Conservation (phyloP, 2,797 vertebrate genomes). For the Pteropus rufus region DNA sequence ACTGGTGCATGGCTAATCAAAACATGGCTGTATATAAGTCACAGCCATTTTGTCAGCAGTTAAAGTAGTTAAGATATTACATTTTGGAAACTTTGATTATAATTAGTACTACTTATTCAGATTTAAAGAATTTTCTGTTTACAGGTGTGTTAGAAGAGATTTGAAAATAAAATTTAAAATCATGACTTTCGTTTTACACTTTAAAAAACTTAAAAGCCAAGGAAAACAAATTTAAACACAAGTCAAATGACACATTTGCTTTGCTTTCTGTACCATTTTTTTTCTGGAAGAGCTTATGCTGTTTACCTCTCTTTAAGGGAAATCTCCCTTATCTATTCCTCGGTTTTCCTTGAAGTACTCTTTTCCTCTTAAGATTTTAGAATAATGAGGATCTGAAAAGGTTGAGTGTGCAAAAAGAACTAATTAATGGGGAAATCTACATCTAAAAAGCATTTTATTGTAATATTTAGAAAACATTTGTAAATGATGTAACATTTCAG, state of each 20-base stretch:
- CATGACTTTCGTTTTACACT: not conserved
- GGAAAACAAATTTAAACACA: constrained; percentile 12
- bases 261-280: not conserved
- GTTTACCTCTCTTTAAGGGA: not conserved
- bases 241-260: not conserved
- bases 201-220: not conserved
- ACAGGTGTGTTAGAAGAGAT: not conserved
- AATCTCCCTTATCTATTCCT: not conserved
- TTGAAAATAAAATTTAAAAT: constrained; percentile 26
- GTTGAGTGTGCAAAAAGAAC: not conserved
- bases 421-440: not conserved
- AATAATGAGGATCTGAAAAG: not conserved
- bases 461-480: constrained; percentile 3
- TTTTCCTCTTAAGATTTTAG: not conserved
- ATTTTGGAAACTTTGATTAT: not conserved
- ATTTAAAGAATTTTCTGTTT: constrained; percentile 44
- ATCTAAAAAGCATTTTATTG: not conserved
- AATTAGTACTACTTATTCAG: not conserved
- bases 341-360: not conserved
- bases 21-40: not conserved
- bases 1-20: not conserved
- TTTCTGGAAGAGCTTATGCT: not conserved
- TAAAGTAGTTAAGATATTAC: not conserved
- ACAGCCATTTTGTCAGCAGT: constrained; percentile 10
- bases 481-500: not conserved